Percentiles rank a stretch among this genome's conserved stretches.
Evolutionary conservation across 2,113 vertebrate species (phyloP).

Genomic region (Tachysurus fulvidraco): DNA sequence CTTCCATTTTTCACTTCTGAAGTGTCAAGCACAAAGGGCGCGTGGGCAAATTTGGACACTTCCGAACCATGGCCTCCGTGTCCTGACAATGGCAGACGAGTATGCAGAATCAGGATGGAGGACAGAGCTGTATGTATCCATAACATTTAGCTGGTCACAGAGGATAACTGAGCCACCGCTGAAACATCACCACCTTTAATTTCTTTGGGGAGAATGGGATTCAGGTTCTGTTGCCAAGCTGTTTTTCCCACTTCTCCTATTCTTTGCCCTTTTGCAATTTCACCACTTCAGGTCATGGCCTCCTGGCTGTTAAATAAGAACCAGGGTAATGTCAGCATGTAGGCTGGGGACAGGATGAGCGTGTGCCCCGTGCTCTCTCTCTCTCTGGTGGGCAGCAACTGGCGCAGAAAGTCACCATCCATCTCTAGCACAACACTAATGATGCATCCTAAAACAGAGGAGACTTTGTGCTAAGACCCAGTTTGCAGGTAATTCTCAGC

Average conservation of each 20-base stretch:
- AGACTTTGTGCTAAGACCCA: conserved; percentile 61
- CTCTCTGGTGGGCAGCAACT: conserved; percentile 66
- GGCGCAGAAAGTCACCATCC: conserved; percentile 76
- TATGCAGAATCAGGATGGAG: conserved; percentile 63
- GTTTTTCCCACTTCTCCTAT: conserved; percentile 54
- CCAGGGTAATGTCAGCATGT: conserved; percentile 74
- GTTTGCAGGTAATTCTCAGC: conserved; percentile 63
- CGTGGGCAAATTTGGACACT: conserved; percentile 69
- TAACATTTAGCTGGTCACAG: conserved; percentile 75
- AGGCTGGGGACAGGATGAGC: conserved; percentile 69
- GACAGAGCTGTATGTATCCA: conserved; percentile 61
- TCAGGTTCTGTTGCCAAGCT: conserved; percentile 72
- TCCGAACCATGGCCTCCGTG: conserved; percentile 61
- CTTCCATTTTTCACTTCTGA: conserved; percentile 73
- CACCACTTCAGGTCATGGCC: conserved; percentile 67
- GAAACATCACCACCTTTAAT: conserved; percentile 80
- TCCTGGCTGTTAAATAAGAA: conserved; percentile 80
- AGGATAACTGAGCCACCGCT: conserved; percentile 72
- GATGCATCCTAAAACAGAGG: conserved; percentile 64
- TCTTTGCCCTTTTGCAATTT: conserved; percentile 35
- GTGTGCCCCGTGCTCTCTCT: conserved; percentile 58
- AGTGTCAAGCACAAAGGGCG: conserved; percentile 67
- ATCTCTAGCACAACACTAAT: conserved; percentile 76
- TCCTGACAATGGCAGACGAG: conserved; percentile 62
- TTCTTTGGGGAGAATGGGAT: conserved; percentile 80